These are phyloP conservation scores for Dolomedes plantarius DNA, from an alignment of 2,888 invertebrate genomes.

Conservation along the genomic window DNA sequence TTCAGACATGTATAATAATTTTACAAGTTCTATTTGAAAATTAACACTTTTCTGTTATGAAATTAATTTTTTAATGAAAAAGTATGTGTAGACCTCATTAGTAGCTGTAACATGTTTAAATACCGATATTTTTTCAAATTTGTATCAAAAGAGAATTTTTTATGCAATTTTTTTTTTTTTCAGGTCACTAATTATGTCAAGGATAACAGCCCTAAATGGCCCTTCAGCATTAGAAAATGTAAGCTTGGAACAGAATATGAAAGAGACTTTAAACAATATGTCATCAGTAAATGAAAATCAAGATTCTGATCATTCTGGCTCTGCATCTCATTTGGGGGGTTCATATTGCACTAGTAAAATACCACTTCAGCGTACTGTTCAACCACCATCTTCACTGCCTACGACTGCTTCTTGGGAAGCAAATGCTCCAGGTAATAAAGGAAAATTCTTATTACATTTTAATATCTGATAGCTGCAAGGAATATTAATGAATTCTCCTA, in stretches of 20 bases:
- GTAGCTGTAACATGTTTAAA: no score
- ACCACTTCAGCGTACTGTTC: conserved; percentile 57
- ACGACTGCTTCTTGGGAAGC: conserved; percentile 63
- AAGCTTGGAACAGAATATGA: conserved; percentile 57
- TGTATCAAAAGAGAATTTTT: no score
- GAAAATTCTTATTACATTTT: no score
- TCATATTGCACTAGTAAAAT: conserved; percentile 47
- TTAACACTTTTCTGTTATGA: no score
- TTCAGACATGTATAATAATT: no score
- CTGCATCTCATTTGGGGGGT: conserved; percentile 46
- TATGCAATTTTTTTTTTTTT: neutral
- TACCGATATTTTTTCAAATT: no score
- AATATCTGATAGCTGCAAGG: no score
- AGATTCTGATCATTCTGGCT: conserved; percentile 64
- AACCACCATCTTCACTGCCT: conserved; percentile 66
- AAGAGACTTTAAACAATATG: conserved; percentile 40
- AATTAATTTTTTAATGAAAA: no score
- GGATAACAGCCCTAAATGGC: conserved; percentile 54
- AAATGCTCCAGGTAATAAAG: conserved; percentile 65
- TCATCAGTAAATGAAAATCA: conserved; percentile 67
- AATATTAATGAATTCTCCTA: no score
- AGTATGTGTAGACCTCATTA: no score
- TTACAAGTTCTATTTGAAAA: no score
- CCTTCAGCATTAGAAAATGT: conserved; percentile 65
- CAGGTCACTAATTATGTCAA: conserved; percentile 48